A percentile compares a stretch with the other conserved stretches of the same genome.
Conservation (phyloP, 2,888 invertebrate genomes). For the Apamea crenata region DNA sequence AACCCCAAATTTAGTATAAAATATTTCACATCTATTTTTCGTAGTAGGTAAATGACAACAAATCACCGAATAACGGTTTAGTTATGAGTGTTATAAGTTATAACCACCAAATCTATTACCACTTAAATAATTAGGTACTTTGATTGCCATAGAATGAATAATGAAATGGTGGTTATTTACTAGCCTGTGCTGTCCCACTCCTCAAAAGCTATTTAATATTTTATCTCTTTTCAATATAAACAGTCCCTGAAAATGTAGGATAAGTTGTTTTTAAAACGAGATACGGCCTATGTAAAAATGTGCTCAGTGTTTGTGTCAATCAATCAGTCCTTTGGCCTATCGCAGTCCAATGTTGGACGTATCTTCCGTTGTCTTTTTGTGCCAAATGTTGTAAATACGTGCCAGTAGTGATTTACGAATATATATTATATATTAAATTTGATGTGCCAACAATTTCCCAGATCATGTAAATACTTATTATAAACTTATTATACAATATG, state of each 20-base stretch:
- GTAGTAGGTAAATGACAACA: not conserved
- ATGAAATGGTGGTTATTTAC: not conserved
- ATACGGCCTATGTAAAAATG: constrained; percentile 61
- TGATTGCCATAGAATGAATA: not conserved
- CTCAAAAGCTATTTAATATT: not conserved
- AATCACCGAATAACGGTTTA: not conserved
- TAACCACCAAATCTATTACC: not conserved
- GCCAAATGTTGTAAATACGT: constrained; percentile 69
- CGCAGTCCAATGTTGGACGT: not conserved
- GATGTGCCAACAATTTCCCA: constrained; percentile 74
- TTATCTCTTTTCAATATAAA: not conserved
- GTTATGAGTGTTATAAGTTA: not conserved
- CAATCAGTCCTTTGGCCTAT: not conserved
- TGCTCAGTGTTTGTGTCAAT: constrained; percentile 67
- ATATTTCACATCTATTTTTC: not conserved
- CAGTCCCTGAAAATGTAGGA: not conserved
- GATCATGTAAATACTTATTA: constrained; percentile 66
- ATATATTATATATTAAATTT: constrained; percentile 59
- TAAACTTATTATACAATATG: constrained; percentile 28
- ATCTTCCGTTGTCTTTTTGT: constrained; percentile 46
- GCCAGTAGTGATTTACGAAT: constrained; percentile 53
- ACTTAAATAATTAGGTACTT: not conserved
- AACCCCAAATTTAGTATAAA: not conserved
- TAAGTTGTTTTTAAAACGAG: not conserved
- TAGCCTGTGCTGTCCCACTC: not conserved